These are phyloP conservation scores for Ephestia elutella DNA, from an alignment of 1,140 invertebrate species.

Conservation along the genomic window DNA sequence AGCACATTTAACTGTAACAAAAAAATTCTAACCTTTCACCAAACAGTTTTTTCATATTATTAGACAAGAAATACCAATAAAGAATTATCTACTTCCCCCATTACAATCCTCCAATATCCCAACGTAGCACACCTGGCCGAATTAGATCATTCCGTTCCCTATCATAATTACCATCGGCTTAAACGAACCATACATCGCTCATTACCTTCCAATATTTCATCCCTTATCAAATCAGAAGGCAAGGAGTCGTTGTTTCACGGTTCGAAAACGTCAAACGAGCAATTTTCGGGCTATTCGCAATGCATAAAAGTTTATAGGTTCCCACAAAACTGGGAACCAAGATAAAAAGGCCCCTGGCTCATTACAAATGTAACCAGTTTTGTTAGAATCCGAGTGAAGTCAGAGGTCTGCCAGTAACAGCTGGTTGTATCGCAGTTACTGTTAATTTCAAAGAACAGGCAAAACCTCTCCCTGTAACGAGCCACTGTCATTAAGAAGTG, in stretches of 20 bases:
- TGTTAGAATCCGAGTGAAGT: neutral
- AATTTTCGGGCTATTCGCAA: slow-evolving; percentile 48
- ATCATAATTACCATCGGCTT: slow-evolving; percentile 9
- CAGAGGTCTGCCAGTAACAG: slow-evolving; percentile 19
- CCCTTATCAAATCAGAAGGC: slow-evolving; percentile 41
- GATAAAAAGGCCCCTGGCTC: slow-evolving; percentile 12
- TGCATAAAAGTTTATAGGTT: slow-evolving; percentile 31
- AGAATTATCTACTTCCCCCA: neutral
- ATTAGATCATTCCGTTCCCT: neutral
- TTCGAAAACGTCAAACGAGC: slow-evolving; percentile 52
- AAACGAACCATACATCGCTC: slow-evolving; percentile 2
- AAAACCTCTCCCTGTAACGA: slow-evolving; percentile 60
- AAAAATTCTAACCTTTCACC: too few species aligned
- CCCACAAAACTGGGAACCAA: slow-evolving; percentile 23
- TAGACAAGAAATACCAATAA: neutral
- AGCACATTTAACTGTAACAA: too few species aligned
- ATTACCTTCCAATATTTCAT: slow-evolving; percentile 18
- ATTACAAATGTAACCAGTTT: neutral
- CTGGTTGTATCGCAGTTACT: slow-evolving; percentile 33
- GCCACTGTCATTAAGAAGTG: slow-evolving; percentile 52
- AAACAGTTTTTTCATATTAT: neutral
- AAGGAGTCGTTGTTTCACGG: slow-evolving; percentile 24
- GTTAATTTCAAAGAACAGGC: slow-evolving; percentile 62
- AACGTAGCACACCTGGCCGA: neutral
- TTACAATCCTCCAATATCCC: neutral